Evolutionary conservation across 2,797 vertebrate species (phyloP), one percentile per base, ranked within the genome.

Genomic region (Mus spretus): DNA sequence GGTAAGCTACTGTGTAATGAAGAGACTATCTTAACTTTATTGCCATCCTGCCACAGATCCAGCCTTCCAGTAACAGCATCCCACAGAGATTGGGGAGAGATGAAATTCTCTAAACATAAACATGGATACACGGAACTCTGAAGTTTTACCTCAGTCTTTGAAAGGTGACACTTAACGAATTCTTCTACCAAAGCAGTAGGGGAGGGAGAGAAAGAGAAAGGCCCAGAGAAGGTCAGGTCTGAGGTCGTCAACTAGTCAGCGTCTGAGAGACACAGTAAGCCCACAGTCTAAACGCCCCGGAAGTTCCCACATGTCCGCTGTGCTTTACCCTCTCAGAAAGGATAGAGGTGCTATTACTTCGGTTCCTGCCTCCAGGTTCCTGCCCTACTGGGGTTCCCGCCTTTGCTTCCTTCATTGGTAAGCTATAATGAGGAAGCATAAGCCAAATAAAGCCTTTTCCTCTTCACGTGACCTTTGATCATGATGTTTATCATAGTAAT

Each of bases 41-140:
- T 11, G 31, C 17, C 20, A 20, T n/a, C 8, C 65, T 63, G 6
- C 34, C 75, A 17, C 57, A 61, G 22, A 17, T 14, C 88, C 34
- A 75, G 37, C n/a, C 44, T 78, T 97, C 28, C 28, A 47, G 15
- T 47, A 77, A 13, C 14, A 75, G 55, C 50, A 57, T 70, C 15
- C 44, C 75, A 50, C 31, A 40, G 6, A 53, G 13, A 26, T 12
- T 28, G 50, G 17, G 44, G 74, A 89, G 31, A 94, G 80, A 87
- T 10, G 57, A 79, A 77, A 90, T 67, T 65, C n/a, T 34, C 63
- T 70, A 37, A n/a, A 79, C 78, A 90, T 57, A 90, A 92, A 77
- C 53, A 34, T 15, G 55, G 80, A 53, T 75, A 75, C 22, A 59
- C 19, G n/a, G 37, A 83, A 78, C 12, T 61, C 3, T 34, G 47